A percentile compares a stretch with the other conserved stretches of the same genome.
phyloP scores from a whole-genome alignment of 2,888 invertebrate genomes.

The Caenorhabditis wallacei region DNA sequence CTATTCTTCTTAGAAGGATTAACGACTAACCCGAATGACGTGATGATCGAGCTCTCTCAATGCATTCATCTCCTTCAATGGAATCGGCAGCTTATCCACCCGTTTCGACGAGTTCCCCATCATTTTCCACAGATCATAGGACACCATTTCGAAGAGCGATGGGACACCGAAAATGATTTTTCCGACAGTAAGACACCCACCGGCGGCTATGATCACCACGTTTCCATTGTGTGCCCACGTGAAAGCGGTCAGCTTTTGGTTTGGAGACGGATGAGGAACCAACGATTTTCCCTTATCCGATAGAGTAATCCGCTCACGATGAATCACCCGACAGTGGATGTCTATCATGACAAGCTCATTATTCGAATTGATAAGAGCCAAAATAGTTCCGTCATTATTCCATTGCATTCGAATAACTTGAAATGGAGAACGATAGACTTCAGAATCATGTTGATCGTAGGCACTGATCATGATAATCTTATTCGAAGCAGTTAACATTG shows the following conservation, averaged over 20 bases:
- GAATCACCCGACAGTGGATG: conserved; percentile 59
- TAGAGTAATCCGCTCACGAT: conserved; percentile 59
- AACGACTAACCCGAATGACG: conserved; percentile 90
- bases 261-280: background rate
- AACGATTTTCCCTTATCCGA: conserved; percentile 17
- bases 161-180: conserved; percentile 91
- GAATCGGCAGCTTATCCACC: conserved; percentile 91
- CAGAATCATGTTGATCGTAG: conserved; percentile 63
- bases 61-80: conserved; percentile 86
- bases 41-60: conserved; percentile 85
- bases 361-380: conserved; percentile 77
- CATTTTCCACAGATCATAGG: conserved; percentile 82
- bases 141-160: conserved; percentile 89
- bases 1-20: background rate
- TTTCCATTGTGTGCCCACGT: conserved; percentile 99
- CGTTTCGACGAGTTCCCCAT: conserved; percentile 72
- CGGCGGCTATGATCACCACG: conserved; percentile 91
- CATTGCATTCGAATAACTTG: conserved; percentile 77
- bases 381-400: conserved; percentile 77
- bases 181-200: conserved; percentile 88
- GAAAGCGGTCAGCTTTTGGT: conserved; percentile 88
- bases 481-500: conserved; percentile 66
- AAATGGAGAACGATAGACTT: conserved; percentile 55
- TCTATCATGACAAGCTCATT: conserved; percentile 70
- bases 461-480: conserved; percentile 67